Conservation (phyloP, 1,140 invertebrate genomes). For the Eulimnadia texana region DNA sequence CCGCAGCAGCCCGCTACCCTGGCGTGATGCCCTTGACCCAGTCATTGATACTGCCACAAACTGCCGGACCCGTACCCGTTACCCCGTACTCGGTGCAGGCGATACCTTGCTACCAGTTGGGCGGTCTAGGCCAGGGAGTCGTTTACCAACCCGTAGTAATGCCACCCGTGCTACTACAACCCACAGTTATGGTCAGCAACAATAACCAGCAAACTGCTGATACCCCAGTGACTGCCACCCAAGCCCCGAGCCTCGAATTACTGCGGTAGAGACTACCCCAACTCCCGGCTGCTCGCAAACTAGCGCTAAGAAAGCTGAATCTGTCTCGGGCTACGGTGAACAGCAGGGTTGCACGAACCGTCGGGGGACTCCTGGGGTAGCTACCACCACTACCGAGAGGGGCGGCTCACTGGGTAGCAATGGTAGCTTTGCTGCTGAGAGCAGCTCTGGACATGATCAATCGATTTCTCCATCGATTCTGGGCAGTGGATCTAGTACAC, state of each 20-base stretch:
- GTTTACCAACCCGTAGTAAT: neutral
- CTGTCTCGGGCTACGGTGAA: no score
- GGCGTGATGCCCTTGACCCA: neutral
- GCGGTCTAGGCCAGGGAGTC: neutral
- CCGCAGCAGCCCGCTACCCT: neutral
- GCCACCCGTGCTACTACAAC: conserved; percentile 3
- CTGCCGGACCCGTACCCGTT: neutral
- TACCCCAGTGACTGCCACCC: no score
- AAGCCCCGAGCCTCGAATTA: no score
- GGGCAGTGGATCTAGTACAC: neutral
- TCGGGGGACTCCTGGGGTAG: neutral
- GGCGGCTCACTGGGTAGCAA: neutral
- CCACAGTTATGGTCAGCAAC: neutral
- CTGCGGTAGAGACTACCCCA: no score
- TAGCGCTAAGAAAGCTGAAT: no score
- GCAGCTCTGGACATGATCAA: neutral
- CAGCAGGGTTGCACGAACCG: neutral
- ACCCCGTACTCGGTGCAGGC: neutral
- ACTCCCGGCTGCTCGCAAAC: no score
- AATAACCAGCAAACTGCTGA: neutral
- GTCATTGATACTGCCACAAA: neutral
- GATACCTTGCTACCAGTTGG: neutral
- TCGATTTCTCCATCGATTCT: neutral
- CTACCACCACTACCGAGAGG: neutral
- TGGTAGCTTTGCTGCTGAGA: neutral